Evolutionary conservation across 1,140 invertebrate genomes (phyloP), one percentile per base, ranked within the genome.

Genomic region (Delia radicum): DNA sequence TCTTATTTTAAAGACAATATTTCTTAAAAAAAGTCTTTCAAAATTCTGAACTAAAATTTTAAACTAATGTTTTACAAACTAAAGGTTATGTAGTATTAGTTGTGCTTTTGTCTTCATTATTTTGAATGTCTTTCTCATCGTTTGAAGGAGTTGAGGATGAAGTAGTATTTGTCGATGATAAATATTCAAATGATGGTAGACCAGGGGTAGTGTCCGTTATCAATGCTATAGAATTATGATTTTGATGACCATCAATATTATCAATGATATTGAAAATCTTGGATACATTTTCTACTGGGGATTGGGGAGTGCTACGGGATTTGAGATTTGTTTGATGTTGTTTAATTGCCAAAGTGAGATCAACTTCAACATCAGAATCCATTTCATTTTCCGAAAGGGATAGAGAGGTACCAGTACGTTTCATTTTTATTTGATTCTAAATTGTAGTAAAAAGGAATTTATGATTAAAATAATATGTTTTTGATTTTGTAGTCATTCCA

Each of bases 341-440:
- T 13, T 46, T 55, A 37, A 77, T 74, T 18, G 48, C 69, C 26
- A 80, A 69, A 33, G 78, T 76, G 37, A 83, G 61, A 37, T 86
- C 84, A 3, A 86, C 77, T 75, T 86, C 82, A 73, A 84, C 78
- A 77, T 92, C 91, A 0, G 91, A 91, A 79, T 94, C 93, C 31
- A 93, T 87, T 86, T 94, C 93, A 75, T 93, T 93, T 82, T 95
- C 94, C 0, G 93, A 95, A 7, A 94, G 86, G 21, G 93, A 94
- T 13, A 94, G 84, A 3, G 92, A 94, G 18, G 92, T 92, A 18
- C 92, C 92, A 10, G 90, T 89, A 78, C 93, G 89, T 73, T 92
- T 88, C 61, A 91, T 86, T 71, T 90, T 84, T 46, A 79, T 79
- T 63, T 80, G 79, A 0, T 81, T 83, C 73, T 81, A 28, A 7